These are phyloP conservation scores for Phocoena sinus DNA, from an alignment of 2,113 vertebrate genomes.

Conservation along the genomic window DNA sequence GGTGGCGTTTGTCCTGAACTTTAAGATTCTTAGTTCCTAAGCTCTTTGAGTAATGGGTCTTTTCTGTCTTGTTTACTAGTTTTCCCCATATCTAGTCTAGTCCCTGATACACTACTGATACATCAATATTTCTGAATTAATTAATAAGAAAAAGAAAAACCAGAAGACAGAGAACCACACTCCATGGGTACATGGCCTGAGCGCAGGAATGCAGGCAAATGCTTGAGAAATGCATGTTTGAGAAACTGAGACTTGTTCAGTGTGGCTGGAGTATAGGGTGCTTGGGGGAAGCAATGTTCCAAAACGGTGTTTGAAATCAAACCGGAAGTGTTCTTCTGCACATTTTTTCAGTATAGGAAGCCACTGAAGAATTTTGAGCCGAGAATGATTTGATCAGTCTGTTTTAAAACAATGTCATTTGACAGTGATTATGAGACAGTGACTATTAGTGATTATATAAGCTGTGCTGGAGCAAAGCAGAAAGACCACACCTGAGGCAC, in stretches of 20 bases:
- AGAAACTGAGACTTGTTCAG: neutral
- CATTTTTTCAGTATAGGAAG: neutral
- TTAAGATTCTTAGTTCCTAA: neutral
- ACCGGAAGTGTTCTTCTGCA: neutral
- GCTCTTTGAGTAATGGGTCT: neutral
- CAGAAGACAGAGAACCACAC: neutral
- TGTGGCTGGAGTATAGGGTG: neutral
- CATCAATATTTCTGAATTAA: neutral
- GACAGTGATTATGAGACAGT: neutral
- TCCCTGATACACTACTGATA: neutral
- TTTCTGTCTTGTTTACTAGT: neutral
- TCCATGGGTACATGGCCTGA: neutral
- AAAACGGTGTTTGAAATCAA: neutral
- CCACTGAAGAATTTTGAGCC: neutral
- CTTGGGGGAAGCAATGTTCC: neutral
- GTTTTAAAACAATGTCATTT: slow-evolving; percentile 3
- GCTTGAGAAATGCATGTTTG: neutral
- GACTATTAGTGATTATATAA: neutral
- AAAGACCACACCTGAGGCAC: neutral
- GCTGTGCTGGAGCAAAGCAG: neutral
- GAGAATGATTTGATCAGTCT: neutral
- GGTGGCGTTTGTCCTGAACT: neutral
- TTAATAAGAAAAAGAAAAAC: neutral
- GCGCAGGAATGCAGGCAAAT: neutral
- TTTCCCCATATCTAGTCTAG: neutral